phyloP scores from a whole-genome alignment of 2,113 vertebrate genomes.

The Fulica atra region DNA sequence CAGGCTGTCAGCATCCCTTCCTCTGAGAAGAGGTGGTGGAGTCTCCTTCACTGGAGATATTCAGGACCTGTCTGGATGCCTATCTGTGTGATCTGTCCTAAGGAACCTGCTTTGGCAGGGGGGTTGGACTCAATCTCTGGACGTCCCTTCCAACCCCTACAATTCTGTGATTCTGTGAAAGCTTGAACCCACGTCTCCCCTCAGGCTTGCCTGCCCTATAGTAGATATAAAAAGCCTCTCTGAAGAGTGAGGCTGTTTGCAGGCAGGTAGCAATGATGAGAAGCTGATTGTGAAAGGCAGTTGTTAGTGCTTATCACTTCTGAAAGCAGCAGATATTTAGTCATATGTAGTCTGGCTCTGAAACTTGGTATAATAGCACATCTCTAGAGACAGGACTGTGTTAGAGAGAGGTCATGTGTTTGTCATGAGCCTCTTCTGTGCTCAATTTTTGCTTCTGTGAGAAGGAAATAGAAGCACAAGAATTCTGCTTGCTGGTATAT shows the following conservation, averaged over 20 bases:
- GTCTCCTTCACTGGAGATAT: no score
- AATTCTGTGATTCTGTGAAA: background rate
- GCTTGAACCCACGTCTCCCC: background rate
- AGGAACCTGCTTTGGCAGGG: no score
- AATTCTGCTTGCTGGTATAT: background rate
- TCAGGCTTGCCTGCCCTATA: background rate
- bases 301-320: background rate
- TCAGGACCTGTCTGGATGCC: no score
- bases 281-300: constrained; percentile 13
- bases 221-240: background rate
- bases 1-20: background rate
- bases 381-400: background rate
- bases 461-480: background rate
- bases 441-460: background rate
- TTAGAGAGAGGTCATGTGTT: background rate
- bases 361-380: background rate
- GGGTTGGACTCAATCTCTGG: no score
- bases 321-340: background rate
- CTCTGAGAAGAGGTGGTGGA: background rate
- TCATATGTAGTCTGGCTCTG: background rate
- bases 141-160: no score
- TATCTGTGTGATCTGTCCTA: no score
- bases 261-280: background rate
- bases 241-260: background rate
- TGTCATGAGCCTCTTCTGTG: background rate